Evolutionary conservation across 2,113 vertebrate genomes (phyloP), one percentile per base, ranked within the genome.

Genomic region (Pseudorhombus dupliciocellatus): DNA sequence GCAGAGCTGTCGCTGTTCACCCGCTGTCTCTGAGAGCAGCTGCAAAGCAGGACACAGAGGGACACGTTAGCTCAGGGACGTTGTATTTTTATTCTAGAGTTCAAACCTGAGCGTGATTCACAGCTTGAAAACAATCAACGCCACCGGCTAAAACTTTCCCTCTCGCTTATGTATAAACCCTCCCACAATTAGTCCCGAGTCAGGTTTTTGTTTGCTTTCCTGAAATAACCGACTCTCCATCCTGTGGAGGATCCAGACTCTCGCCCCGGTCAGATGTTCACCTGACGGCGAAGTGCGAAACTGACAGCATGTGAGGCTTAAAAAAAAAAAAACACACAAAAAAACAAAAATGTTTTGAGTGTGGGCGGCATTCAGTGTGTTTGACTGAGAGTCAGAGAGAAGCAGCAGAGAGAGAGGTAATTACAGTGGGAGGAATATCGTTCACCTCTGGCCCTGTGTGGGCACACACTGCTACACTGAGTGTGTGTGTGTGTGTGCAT

Each of bases 1-100:
- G 87, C 90, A 31, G 90, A 88, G 70, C 87, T 76, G 84, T 92
- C 92, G 55, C 88, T 93, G 85, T 88, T 91, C 65, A 91, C 72
- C n/a, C 89, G 80, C 70, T 90, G 90, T 62, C 87, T 89, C 70
- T 78, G 83, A 34, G 83, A 68, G 14, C 75, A 73, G 37, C 81
- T 83, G 1, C 68, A 75, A n/a, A n/a, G 51, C n/a, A 62, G 26
- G 67, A 59, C 20, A 84, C 48, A 87, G 70, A 56, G 12, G 26
- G n/a, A n/a, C n/a, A n/a, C n/a, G n/a, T n/a, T n/a, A 34, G 55
- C 55, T 42, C 6, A 0, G 7, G 65, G 20, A 51, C 20, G 34
- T 5, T 22, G 4, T 16, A 7, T 37, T n/a, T 34, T 37, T 21
- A 12, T 58, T 58, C 55, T 58, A n/a, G n/a, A n/a, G n/a, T n/a